phyloP scores from a whole-genome alignment of 2,797 vertebrate species.

The Premnoplex brunnescens region DNA sequence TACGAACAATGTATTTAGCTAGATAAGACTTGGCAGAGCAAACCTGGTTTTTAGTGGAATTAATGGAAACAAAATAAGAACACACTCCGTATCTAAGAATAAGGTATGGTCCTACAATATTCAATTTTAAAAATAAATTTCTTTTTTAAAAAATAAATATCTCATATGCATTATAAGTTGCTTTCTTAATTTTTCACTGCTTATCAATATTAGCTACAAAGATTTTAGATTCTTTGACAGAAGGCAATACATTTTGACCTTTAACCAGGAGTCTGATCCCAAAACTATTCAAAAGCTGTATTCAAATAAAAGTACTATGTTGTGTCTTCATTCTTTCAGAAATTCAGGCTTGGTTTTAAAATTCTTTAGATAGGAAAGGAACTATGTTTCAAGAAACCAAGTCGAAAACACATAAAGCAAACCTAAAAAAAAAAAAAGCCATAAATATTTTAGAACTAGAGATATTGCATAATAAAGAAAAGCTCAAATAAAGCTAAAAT shows the following conservation, averaged over 20 bases:
- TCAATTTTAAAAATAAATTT: background rate
- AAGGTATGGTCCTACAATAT: background rate
- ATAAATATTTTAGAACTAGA: background rate
- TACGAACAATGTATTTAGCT: background rate
- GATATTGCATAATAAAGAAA: background rate
- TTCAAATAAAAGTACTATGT: background rate
- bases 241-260: background rate
- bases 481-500: background rate
- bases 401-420: background rate
- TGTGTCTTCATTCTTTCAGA: background rate
- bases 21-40: background rate
- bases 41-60: background rate
- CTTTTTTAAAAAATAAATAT: background rate
- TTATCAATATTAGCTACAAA: background rate
- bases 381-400: background rate
- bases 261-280: background rate
- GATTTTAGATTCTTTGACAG: background rate
- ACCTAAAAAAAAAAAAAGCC: background rate
- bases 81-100: background rate
- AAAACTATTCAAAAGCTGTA: background rate
- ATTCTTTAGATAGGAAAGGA: background rate
- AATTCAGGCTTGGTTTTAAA: background rate
- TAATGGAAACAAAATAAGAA: background rate
- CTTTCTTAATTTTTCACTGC: background rate
- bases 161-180: background rate